Evolutionary conservation across 2,113 vertebrate genomes (phyloP), one percentile per base, ranked within the genome.

Genomic region (Phrynosoma blainvillii): DNA sequence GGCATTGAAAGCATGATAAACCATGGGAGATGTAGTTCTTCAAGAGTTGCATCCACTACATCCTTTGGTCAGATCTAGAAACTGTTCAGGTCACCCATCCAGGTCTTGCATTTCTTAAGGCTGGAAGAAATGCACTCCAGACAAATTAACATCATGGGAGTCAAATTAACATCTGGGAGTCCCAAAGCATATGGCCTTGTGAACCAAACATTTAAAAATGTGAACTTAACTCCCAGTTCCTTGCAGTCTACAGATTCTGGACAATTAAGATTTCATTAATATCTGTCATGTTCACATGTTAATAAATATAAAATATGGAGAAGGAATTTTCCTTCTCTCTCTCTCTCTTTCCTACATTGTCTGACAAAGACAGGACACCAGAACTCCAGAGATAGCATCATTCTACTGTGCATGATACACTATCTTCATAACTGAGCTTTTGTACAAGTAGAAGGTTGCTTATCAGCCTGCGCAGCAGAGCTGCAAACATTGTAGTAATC

Each of bases 201-300:
- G 0, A 77, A 42, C 20, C 59, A 78, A 85, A 76, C 54, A 14
- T 65, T 59, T 68, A 14, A 59, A 84, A 76, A 62, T 77, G 23
- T 65, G 30, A 62, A 62, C 20, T 21, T n/a, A 84, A 84, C 47
- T 42, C 18, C 27, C 66, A 70, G 25, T 10, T 32, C 0, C 11
- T 18, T 47, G 87, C 87, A 85, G 59, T 88, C 47, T 27, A 5
- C 70, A 84, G 74, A 85, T 2, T 5, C 27, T 65, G 0, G 5
- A 54, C 0, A 4, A 91, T 85, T 88, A 85, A 62, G 71, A 84
- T 52, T 75, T 88, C n/a, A 79, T 87, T 88, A 85, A 32, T 89
- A 88, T 92, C 89, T 89, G 42, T 62, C 78, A 73, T 86, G 2
- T 59, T 87, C 10, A 86, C 32, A 77, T 84, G 76, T 85, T 80